Conservation (phyloP, 2,888 invertebrate species). For the Acleris cristana region DNA sequence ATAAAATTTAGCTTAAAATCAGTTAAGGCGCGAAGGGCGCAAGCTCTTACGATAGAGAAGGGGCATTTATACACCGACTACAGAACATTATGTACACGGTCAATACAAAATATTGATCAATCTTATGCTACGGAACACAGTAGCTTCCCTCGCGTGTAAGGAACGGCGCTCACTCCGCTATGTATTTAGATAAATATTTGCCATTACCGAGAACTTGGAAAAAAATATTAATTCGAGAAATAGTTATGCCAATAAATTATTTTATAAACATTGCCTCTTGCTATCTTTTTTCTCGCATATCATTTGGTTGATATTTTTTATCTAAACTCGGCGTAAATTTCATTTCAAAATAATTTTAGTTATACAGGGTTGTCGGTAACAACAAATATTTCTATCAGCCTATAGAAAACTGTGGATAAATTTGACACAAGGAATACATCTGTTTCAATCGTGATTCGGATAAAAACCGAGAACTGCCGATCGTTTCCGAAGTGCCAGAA, state of each 20-base stretch:
- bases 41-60: conserved; percentile 45
- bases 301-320: neutral
- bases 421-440: too few species aligned
- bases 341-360: neutral
- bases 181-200: conserved; percentile 5
- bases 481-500: neutral
- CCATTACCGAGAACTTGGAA: neutral
- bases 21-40: conserved; percentile 49
- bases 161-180: conserved; percentile 23
- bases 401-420: neutral
- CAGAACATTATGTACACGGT: conserved; percentile 43
- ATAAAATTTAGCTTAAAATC: conserved; percentile 43
- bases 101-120: conserved; percentile 39
- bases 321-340: too few species aligned
- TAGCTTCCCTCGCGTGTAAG: conserved; percentile 32
- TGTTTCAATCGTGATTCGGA: too few species aligned
- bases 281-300: neutral
- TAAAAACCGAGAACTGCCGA: neutral
- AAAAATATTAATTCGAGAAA: neutral
- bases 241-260: too few species aligned
- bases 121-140: conserved; percentile 33
- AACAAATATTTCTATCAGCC: conserved; percentile 10
- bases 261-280: too few species aligned
- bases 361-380: neutral
- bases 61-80: conserved; percentile 38